Percentiles rank a stretch among this genome's conserved stretches.
Conservation (phyloP, 2,888 invertebrate genomes). For the Chrysina gloriosa region DNA sequence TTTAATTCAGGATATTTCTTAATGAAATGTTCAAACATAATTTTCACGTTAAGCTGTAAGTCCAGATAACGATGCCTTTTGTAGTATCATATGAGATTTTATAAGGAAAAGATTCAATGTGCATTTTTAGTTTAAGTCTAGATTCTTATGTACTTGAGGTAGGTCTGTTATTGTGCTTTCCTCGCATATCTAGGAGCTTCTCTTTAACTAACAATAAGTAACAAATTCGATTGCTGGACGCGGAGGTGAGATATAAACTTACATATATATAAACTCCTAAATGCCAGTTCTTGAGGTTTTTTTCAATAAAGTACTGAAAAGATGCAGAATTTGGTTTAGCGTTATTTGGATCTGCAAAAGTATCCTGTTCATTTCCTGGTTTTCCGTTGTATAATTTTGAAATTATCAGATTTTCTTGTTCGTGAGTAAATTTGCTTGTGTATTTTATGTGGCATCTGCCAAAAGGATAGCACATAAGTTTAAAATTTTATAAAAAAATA, state of each 20-base stretch:
- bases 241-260: not conserved
- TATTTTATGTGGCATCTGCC: not conserved
- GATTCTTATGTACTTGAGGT: not conserved
- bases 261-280: no score
- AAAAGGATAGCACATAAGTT: not conserved
- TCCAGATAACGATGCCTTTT: not conserved
- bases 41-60: not conserved
- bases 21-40: constrained; percentile 24
- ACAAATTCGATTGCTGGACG: not conserved
- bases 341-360: not conserved
- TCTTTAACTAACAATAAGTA: not conserved
- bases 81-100: constrained; percentile 1
- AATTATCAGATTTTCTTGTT: not conserved
- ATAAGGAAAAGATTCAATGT: not conserved
- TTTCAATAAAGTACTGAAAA: no score
- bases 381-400: not conserved
- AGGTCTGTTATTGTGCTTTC: not conserved
- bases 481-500: not conserved
- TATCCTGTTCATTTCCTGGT: not conserved
- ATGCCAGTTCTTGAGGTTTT: no score
- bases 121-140: not conserved
- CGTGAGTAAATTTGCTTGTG: not conserved
- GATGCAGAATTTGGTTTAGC: not conserved
- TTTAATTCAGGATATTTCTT: constrained; percentile 36
- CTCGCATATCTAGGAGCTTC: not conserved